Evolutionary conservation across 2,888 invertebrate genomes (phyloP).

Genomic region (Subacronicta megacephala): DNA sequence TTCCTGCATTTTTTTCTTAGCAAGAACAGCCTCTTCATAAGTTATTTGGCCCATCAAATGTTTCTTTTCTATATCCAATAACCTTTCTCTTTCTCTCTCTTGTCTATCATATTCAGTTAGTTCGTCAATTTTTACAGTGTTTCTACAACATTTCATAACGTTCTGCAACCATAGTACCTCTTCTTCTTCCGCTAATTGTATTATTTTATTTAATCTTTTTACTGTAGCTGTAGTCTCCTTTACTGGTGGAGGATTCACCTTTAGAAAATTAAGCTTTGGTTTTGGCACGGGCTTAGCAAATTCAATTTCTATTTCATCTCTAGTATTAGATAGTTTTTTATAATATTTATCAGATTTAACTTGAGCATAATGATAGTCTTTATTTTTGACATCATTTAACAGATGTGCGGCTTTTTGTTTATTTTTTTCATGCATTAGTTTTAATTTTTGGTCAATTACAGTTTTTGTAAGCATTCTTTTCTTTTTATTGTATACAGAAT

Average conservation of each 20-base stretch:
- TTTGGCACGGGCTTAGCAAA: constrained; percentile 59
- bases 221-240: constrained; percentile 87
- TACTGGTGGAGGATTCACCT: constrained; percentile 55
- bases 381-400: constrained; percentile 72
- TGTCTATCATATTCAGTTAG: constrained; percentile 82
- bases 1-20: constrained; percentile 84
- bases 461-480: constrained; percentile 78
- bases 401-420: constrained; percentile 73
- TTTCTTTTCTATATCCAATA: constrained; percentile 89
- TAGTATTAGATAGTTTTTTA: constrained; percentile 65
- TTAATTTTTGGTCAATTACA: constrained; percentile 76
- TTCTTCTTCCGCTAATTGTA: constrained; percentile 73
- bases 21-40: constrained; percentile 89
- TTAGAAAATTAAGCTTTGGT: constrained; percentile 51
- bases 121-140: constrained; percentile 77
- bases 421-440: constrained; percentile 75
- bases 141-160: constrained; percentile 81
- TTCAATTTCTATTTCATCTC: constrained; percentile 67
- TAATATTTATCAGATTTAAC: constrained; percentile 69
- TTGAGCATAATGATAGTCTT: constrained; percentile 70
- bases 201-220: constrained; percentile 85
- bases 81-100: constrained; percentile 82
- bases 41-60: constrained; percentile 89
- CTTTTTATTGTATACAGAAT: constrained; percentile 64
- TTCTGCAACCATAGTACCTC: constrained; percentile 87